Base-by-base conservation (phyloP, 2,888 invertebrate genomes). In the Leptinotarsa rubiginosa region DNA sequence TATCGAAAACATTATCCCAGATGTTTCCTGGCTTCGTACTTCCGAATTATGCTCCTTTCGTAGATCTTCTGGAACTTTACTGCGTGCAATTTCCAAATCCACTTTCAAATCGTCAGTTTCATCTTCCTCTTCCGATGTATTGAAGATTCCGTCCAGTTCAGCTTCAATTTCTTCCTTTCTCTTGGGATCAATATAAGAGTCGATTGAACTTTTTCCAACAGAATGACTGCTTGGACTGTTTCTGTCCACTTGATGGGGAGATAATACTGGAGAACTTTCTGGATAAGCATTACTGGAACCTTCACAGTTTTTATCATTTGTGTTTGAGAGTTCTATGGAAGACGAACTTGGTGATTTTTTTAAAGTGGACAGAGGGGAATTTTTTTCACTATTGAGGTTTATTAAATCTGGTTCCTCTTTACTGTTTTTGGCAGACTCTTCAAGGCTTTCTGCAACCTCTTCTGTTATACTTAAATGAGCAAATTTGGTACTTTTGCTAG, bases 301-400 rank as follows among this genome's bases (percentile, higher is more conserved):
- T 41, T 78, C 70, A 1, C 20, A 64, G 16, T 62, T 13, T 16
- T 54, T 65, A 4, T 56, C 56, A 3, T 13, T 13, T 20, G 56
- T 56, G 62, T 75, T 74, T 16, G 70, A 13, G 49, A 72, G 70
- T 62, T 66, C 52, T 41, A 41, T 41, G 41, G 41, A 41, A 41
- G 65, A 47, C 5, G 50, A 50, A 13, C 50, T 50, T 2, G 74
- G 52, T 18, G 66, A 64, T 18, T 72, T 70, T 65, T 80, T 75
- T 56, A 52, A n/a, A 22, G 5, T 71, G 15, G 69, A 54, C 15
- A 81, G 62, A 56, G 84, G 83, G 12, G 83, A 82, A 47, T 50
- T 79, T 75, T 83, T 81, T 7, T 76, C 72, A 73, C 83, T 84
- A 50, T 82, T 81, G n/a, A 85, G 75, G 73, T 82, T 81, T 18